Conservation (phyloP, 2,888 invertebrate genomes). For the Prosapia bicincta region DNA sequence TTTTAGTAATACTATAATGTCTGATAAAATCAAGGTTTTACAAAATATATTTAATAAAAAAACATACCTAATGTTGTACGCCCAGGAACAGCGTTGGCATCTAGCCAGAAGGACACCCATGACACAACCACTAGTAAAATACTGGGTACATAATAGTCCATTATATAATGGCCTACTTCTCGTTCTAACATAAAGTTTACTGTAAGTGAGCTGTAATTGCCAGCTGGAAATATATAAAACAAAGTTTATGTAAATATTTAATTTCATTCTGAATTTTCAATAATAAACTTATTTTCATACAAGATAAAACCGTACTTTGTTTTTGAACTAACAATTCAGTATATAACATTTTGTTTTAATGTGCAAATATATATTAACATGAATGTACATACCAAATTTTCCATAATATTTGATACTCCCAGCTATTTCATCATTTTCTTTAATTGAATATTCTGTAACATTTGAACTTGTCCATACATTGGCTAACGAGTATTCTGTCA, state of each 20-base stretch:
- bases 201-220: slow-evolving; percentile 75
- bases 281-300: no score
- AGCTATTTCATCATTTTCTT: slow-evolving; percentile 20
- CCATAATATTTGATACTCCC: slow-evolving; percentile 50
- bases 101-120: slow-evolving; percentile 88
- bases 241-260: no score
- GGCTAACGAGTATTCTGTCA: slow-evolving; percentile 75
- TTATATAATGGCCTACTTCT: slow-evolving; percentile 81
- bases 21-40: no score
- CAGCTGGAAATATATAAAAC: no score
- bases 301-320: no score
- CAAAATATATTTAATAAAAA: background rate
- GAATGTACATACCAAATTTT: slow-evolving; percentile 58
- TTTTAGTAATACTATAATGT: no score
- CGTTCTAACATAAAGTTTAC: slow-evolving; percentile 75
- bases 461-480: slow-evolving; percentile 69
- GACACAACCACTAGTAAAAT: slow-evolving; percentile 82
- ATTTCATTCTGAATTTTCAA: no score
- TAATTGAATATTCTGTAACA: slow-evolving; percentile 50
- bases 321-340: no score
- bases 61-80: slow-evolving; percentile 69
- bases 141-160: slow-evolving; percentile 86
- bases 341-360: no score
- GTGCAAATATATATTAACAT: slow-evolving; percentile 20
- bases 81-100: slow-evolving; percentile 80